Base-by-base conservation (phyloP, 1,140 invertebrate species). In the Leptinotarsa defecta region DNA sequence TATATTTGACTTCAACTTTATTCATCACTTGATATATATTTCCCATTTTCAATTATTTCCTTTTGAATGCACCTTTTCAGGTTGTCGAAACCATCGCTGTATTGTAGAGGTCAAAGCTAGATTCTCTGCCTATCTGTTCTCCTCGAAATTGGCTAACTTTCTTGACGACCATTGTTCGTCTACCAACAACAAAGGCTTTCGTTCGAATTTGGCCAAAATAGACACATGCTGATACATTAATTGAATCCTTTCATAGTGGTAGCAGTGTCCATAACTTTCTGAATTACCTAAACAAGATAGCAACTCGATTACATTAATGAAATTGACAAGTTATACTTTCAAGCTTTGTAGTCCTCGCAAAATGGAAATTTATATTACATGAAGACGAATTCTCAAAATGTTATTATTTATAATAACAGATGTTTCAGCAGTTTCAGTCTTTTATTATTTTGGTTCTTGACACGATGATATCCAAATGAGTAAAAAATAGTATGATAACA, bases 171-270 rank as follows among this genome's bases (percentile, higher is more conserved):
- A 57, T 57, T 19, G 52, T 57, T 57, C n/a, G 15, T 57, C 52
- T 57, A 57, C n/a, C 52, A 43, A 43, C 34, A 43, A 43, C 34
- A 57, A 57, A 57, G 52, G 52, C 15, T n/a, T 57, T 57, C 52
- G 52, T 57, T 57, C 52, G 52, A 57, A 57, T 57, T 57, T 57
- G 52, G 52, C 52, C n/a, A 57, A 57, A n/a, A 19, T 57, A 57
- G 52, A 57, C 52, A 57, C 15, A 57, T 17, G 4, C 15, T 15
- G 52, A 19, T 15, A 57, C 34, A 57, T n/a, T 57, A 43, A 43
- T 43, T 43, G 34, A 43, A 43, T 43, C 34, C 34, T 43, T 43
- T 43, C 34, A 43, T 43, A 19, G 17, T 57, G 6, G 52, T 19
- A 17, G 1, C 17, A 57, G 15, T 57, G 17, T 57, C 17, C 52